These are phyloP conservation scores for Alloscopus bannaensis DNA, from an alignment of 2,888 invertebrate species.

Conservation along the genomic window DNA sequence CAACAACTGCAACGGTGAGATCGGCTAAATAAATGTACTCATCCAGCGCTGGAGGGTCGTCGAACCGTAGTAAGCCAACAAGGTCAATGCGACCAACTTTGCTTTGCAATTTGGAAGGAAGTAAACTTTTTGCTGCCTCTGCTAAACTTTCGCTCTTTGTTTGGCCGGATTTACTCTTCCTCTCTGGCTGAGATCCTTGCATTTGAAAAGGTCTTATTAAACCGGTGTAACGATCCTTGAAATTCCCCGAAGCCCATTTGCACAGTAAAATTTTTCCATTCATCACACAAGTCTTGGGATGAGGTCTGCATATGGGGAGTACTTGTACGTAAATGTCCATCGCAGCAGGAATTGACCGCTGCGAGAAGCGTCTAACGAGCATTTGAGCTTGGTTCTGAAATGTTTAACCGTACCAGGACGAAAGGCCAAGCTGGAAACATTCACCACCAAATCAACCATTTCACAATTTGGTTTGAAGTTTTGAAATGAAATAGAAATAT, in stretches of 20 bases:
- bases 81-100: constrained; percentile 18
- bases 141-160: neutral
- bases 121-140: constrained; percentile 19
- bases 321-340: constrained; percentile 5
- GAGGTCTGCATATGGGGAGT: constrained; percentile 5
- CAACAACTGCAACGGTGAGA: neutral
- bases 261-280: constrained; percentile 47
- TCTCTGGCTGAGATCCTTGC: constrained; percentile 1
- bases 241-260: constrained; percentile 58
- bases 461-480: too few relatives aligned
- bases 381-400: too few relatives aligned
- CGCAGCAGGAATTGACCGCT: too few relatives aligned
- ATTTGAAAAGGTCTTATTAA: constrained; percentile 33
- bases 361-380: too few relatives aligned
- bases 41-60: constrained; percentile 55
- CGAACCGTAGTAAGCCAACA: constrained; percentile 52
- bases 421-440: too few relatives aligned
- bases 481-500: too few relatives aligned
- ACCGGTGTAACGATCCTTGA: constrained; percentile 59
- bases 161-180: neutral
- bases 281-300: constrained; percentile 7
- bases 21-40: constrained; percentile 54
- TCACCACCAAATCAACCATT: too few relatives aligned
- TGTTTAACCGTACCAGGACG: too few relatives aligned
- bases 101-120: constrained; percentile 22